phyloP scores from a whole-genome alignment of 2,888 invertebrate genomes.

The Rhorus exstirpatorius region DNA sequence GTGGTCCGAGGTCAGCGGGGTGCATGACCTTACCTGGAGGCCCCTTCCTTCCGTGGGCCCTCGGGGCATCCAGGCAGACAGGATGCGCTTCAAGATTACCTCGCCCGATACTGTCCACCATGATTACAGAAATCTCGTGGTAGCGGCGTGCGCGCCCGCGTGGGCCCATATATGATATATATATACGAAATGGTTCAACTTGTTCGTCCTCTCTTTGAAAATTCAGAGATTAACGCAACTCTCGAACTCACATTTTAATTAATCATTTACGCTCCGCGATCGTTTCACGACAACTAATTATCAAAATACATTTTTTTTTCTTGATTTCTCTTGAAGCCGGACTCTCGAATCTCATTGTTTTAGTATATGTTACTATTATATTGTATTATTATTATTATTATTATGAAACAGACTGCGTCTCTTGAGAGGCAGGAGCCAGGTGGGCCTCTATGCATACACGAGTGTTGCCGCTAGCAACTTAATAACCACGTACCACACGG shows the following conservation, averaged over 20 bases:
- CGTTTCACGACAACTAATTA: not conserved
- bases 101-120: constrained; percentile 84
- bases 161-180: constrained; percentile 34
- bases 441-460: constrained; percentile 64
- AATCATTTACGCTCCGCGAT: not conserved
- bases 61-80: constrained; percentile 79
- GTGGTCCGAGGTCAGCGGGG: constrained; percentile 86
- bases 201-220: not conserved
- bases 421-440: constrained; percentile 60
- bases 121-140: constrained; percentile 84
- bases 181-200: constrained; percentile 28
- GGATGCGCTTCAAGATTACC: constrained; percentile 84
- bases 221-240: not conserved
- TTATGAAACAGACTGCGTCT: constrained; percentile 50
- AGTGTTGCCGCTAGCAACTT: constrained; percentile 68
- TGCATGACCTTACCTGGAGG: constrained; percentile 85
- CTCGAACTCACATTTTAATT: constrained; percentile 48
- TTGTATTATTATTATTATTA: constrained; percentile 45
- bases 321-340: not conserved
- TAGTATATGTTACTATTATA: constrained; percentile 5
- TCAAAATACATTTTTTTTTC: constrained; percentile 2
- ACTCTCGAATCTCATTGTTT: constrained; percentile 28
- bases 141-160: constrained; percentile 77
- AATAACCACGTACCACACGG: constrained; percentile 67
- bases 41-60: constrained; percentile 84